Evolutionary conservation across 35 echinoderm and acorn worm species (phyloP).

Genomic region (Antedon bifida): DNA sequence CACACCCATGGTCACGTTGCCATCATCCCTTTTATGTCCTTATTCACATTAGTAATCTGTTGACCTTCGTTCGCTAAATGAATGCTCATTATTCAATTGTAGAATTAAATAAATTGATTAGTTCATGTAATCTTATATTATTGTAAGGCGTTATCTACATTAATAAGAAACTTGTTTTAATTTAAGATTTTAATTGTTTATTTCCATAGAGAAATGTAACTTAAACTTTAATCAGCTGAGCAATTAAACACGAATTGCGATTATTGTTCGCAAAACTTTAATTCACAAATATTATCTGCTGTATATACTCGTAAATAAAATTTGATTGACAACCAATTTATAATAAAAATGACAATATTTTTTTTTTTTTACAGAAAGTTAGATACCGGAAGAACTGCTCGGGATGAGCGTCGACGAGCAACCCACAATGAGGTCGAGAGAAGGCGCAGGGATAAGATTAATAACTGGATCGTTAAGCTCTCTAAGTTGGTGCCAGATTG

Average conservation of each 20-base stretch:
- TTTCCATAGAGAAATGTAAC: too few species aligned
- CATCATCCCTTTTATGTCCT: neutral
- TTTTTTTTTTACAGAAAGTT: constrained; percentile 39
- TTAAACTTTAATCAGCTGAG: too few species aligned
- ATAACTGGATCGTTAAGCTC: constrained; percentile 88
- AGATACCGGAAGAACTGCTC: constrained; percentile 48
- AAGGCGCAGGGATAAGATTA: constrained; percentile 85
- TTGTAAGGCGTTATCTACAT: neutral
- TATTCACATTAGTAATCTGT: neutral
- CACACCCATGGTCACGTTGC: neutral
- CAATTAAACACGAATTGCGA: too few species aligned
- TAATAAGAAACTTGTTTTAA: neutral
- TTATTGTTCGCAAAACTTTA: too few species aligned
- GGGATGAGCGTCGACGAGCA: constrained; percentile 79
- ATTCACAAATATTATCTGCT: too few species aligned
- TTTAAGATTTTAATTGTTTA: neutral
- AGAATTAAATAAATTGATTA: neutral
- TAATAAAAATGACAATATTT: too few species aligned
- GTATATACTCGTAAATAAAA: too few species aligned
- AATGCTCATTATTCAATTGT: neutral
- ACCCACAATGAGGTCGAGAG: constrained; percentile 92
- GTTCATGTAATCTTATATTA: neutral
- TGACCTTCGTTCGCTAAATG: neutral
- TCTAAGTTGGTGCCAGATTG: constrained; percentile 87
- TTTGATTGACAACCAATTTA: too few species aligned